Percentiles rank a stretch among this genome's conserved stretches.
Evolutionary conservation across 1,140 invertebrate genomes (phyloP).

Genomic region (Hetaerina americana): DNA sequence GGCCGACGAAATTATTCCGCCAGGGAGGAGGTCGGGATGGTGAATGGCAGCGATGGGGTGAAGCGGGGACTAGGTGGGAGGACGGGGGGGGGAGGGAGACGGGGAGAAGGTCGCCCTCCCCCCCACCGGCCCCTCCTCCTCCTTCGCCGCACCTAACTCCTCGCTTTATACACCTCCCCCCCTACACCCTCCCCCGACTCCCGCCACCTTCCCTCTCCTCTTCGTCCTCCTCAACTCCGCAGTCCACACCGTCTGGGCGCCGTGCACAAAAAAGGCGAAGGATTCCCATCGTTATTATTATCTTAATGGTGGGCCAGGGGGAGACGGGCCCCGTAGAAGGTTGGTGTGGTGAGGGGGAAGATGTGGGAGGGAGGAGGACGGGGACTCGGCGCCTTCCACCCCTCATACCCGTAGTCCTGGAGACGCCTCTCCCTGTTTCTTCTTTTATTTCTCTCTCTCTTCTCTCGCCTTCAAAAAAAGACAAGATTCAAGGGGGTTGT

Average conservation of each 20-base stretch:
- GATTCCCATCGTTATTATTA: not conserved
- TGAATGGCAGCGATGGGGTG: not conserved
- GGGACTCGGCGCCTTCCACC: not conserved
- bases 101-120: not conserved
- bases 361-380: not conserved
- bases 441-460: too few species aligned
- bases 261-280: not conserved
- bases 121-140: not conserved
- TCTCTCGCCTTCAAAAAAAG: too few species aligned
- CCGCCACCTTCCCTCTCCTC: too few species aligned
- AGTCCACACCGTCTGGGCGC: not conserved
- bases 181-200: too few species aligned
- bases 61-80: too few species aligned
- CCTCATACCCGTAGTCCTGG: not conserved
- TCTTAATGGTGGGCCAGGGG: not conserved
- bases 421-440: not conserved
- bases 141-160: too few species aligned
- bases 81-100: too few species aligned
- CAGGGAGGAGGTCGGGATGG: not conserved
- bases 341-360: not conserved
- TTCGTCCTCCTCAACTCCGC: too few species aligned
- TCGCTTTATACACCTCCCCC: too few species aligned
- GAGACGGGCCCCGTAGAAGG: not conserved
- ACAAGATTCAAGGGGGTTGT: not conserved
- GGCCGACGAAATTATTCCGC: not conserved